These are phyloP conservation scores for Tetragonisca angustula DNA, from an alignment of 2,888 invertebrate genomes.

Conservation along the genomic window DNA sequence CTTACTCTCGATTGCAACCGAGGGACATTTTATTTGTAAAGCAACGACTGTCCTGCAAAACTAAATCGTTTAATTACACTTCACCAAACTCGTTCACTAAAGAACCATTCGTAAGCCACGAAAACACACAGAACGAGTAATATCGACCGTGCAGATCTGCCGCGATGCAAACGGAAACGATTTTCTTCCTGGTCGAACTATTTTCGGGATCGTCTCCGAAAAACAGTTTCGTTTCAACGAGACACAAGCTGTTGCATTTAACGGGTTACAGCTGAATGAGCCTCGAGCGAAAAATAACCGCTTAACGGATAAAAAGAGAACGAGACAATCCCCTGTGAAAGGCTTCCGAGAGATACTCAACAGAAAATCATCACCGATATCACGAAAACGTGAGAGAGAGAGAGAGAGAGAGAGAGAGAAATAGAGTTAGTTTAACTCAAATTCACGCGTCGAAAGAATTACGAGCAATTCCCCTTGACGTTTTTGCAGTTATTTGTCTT, in stretches of 20 bases:
- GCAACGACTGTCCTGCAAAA: slow-evolving; percentile 12
- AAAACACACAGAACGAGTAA: slow-evolving; percentile 29
- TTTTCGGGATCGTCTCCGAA: slow-evolving; percentile 47
- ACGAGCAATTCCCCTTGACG: not conserved
- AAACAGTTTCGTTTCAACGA: slow-evolving; percentile 49
- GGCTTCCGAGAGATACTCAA: slow-evolving; percentile 32
- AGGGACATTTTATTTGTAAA: slow-evolving; percentile 55
- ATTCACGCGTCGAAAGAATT: slow-evolving; percentile 5
- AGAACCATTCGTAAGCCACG: slow-evolving; percentile 19
- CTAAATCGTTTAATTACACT: slow-evolving; percentile 40
- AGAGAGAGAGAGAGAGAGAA: slow-evolving; percentile 20
- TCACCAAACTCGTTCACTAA: slow-evolving; percentile 47
- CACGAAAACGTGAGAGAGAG: not conserved
- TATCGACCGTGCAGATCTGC: slow-evolving; percentile 44
- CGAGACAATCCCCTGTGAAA: slow-evolving; percentile 40
- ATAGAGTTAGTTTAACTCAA: slow-evolving; percentile 33
- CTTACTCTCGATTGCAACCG: slow-evolving; percentile 6
- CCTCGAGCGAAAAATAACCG: slow-evolving; percentile 39
- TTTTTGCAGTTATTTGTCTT: not conserved
- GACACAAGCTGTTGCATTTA: slow-evolving; percentile 44
- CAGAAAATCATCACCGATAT: not conserved
- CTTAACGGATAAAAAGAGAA: not conserved
- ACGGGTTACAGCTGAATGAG: slow-evolving; percentile 49
- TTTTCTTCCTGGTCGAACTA: slow-evolving; percentile 49
- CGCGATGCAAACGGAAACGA: slow-evolving; percentile 54